Conservation (phyloP, 2,888 invertebrate genomes). For the Pharmacophagus antenor region DNA sequence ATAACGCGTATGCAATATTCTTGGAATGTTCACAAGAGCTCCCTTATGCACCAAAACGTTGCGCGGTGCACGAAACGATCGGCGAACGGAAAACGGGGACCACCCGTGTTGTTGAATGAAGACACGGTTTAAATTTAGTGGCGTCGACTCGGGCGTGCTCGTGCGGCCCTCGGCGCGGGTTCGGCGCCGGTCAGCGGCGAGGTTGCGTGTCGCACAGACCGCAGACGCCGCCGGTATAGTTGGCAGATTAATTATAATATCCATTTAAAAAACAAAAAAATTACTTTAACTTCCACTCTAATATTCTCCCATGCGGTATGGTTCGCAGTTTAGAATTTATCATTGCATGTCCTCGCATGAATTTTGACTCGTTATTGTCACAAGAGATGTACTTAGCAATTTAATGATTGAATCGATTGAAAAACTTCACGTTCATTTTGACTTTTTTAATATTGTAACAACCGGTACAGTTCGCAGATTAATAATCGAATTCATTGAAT, state of each 20-base stretch:
- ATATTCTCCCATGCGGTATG: no score
- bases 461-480: no score
- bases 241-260: slow-evolving; percentile 22
- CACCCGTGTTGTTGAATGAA: slow-evolving; percentile 36
- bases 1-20: slow-evolving; percentile 36
- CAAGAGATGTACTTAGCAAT: no score
- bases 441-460: no score
- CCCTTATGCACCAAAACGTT: not conserved
- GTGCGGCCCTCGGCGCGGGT: slow-evolving; percentile 41
- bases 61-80: slow-evolving; percentile 20
- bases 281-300: not conserved
- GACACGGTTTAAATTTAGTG: slow-evolving; percentile 39
- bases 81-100: slow-evolving; percentile 30
- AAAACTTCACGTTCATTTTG: no score
- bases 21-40: not conserved
- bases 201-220: slow-evolving; percentile 34
- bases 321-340: no score
- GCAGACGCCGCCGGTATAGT: slow-evolving; percentile 33
- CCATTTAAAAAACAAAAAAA: not conserved
- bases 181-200: slow-evolving; percentile 44
- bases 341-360: no score
- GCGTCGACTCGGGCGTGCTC: slow-evolving; percentile 35
- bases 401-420: no score
- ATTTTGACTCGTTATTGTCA: no score
- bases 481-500: no score